These are phyloP conservation scores for Drosophila sulfurigaster DNA, from an alignment of 1,140 invertebrate species.

Conservation along the genomic window DNA sequence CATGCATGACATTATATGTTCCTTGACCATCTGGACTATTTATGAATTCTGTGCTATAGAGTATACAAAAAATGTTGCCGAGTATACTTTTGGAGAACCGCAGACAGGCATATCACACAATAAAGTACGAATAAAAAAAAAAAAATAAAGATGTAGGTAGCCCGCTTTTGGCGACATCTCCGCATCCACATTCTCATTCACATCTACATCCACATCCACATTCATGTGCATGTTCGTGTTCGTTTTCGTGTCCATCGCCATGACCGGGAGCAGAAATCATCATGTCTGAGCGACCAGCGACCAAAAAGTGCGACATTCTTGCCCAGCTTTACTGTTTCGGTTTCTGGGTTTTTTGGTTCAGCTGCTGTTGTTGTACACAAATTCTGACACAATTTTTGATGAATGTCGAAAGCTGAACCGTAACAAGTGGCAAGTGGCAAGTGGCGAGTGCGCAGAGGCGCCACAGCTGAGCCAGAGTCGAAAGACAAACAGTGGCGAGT, in stretches of 20 bases:
- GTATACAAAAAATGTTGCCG: not conserved
- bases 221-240: not conserved
- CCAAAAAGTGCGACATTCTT: slow-evolving; percentile 20
- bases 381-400: slow-evolving; percentile 80
- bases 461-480: slow-evolving; percentile 38
- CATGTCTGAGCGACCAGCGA: slow-evolving; percentile 21
- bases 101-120: no score
- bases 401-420: slow-evolving; percentile 74
- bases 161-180: no score
- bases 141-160: slow-evolving; percentile 16
- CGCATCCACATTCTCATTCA: not conserved
- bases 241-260: slow-evolving; percentile 2
- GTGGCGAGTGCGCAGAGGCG: slow-evolving; percentile 17
- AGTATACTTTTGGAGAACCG: not conserved
- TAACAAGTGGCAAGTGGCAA: slow-evolving; percentile 53
- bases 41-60: not conserved
- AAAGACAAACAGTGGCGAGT: slow-evolving; percentile 64
- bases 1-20: no score
- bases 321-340: not conserved
- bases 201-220: not conserved
- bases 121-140: not conserved
- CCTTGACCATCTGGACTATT: no score
- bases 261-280: slow-evolving; percentile 38
- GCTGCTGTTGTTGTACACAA: slow-evolving; percentile 49
- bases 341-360: not conserved